These are phyloP conservation scores for Strigamia crassipes DNA, from an alignment of 2,888 invertebrate genomes.

Conservation along the genomic window DNA sequence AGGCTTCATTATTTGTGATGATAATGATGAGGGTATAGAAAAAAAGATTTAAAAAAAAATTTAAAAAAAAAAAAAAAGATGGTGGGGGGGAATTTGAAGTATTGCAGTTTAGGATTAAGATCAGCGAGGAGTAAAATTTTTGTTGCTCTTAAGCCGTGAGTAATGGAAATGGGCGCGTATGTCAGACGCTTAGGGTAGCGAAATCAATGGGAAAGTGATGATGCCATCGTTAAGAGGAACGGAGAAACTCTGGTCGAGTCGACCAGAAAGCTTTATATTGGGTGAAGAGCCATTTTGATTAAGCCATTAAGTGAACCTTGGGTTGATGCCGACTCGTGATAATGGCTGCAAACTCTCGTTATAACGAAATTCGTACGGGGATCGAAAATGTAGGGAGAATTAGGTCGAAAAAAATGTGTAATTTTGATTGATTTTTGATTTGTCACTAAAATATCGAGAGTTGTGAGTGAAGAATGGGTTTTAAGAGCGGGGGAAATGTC, in stretches of 20 bases:
- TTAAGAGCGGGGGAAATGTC: background rate
- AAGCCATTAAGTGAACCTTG: conserved; percentile 23
- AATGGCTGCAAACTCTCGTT: background rate
- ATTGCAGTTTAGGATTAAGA: conserved; percentile 2
- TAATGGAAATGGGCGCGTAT: conserved; percentile 34
- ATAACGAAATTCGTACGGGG: background rate
- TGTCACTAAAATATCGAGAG: no score
- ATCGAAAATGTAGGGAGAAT: no score
- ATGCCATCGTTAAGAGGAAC: conserved; percentile 1
- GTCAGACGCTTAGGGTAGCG: background rate
- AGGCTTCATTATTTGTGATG: background rate
- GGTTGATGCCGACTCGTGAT: conserved; percentile 24
- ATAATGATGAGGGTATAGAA: background rate
- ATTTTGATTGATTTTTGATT: no score
- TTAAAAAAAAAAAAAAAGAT: background rate
- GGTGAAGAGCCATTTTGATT: conserved; percentile 43
- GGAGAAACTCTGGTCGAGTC: background rate
- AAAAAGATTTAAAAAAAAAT: no score
- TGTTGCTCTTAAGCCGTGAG: background rate
- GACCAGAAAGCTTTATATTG: background rate
- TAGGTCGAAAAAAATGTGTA: no score
- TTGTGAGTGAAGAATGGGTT: no score
- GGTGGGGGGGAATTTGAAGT: background rate
- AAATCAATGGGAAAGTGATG: conserved; percentile 30
- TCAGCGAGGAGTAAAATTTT: conserved; percentile 7